Evolutionary conservation across 2,888 invertebrate genomes (phyloP), one percentile per base, ranked within the genome.

Genomic region (Acanthosepion lycidas): DNA sequence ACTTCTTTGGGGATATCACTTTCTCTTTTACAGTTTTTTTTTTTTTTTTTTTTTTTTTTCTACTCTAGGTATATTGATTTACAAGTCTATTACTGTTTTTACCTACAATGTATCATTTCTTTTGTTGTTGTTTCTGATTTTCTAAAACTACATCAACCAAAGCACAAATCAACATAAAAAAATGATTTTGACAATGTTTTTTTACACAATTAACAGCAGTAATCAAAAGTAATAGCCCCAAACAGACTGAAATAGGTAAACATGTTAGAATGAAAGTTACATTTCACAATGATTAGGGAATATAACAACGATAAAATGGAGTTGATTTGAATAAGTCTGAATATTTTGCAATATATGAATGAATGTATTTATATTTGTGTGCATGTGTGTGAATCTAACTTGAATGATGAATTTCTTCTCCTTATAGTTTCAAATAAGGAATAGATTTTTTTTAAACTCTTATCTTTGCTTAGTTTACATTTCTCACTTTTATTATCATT

Each of bases 81-180:
- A 78, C n/a, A n/a, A n/a, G 78, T 15, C 23, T n/a, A 78, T n/a
- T 33, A n/a, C 5, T 78, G n/a, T 78, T 78, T 78, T n/a, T 78
- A n/a, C 78, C 9, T 78, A 78, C 12, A 8, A 78, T n/a, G n/a
- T 9, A 78, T 18, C 78, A 20, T 59, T 20, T n/a, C 33, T 78
- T 78, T 78, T 78, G n/a, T 33, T 78, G 28, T n/a, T 78, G n/a
- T 78, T 78, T 78, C 78, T 78, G 78, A 78, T 78, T n/a, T 78
- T 78, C 12, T 78, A n/a, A 12, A 78, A 78, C 15, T 18, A 78
- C n/a, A 78, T 78, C 78, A 78, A 78, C 78, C 78, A 78, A 78
- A 78, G 33, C 78, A 78, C 78, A 78, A n/a, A 78, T 78, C n/a
- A 78, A 78, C n/a, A n/a, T 15, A 78, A 28, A 78, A 78, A 78